Evolutionary conservation across 30 jellyfish, hydroid and myxozoan species (phyloP).

Genomic region (Aurelia aurita): DNA sequence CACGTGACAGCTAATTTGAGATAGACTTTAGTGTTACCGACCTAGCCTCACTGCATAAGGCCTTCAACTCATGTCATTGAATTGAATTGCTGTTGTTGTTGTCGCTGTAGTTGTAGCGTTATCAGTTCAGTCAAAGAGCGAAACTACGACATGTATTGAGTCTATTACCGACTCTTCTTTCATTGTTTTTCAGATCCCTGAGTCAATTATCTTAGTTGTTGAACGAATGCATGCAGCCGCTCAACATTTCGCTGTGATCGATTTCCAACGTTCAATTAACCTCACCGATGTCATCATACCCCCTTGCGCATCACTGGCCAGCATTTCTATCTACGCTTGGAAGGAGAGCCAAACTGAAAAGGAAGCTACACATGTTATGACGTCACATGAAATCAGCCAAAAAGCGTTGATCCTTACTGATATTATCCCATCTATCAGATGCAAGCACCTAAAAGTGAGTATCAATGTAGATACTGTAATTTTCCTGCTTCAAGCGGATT

Average conservation of each 20-base stretch:
- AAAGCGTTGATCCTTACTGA: slow-evolving; percentile 79
- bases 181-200: slow-evolving; percentile 54
- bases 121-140: no score
- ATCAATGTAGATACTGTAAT: neutral
- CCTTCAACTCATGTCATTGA: no score
- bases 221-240: slow-evolving; percentile 94
- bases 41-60: no score
- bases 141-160: no score
- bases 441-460: slow-evolving; percentile 77
- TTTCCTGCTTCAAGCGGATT: no score
- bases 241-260: slow-evolving; percentile 82
- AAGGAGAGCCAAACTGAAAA: slow-evolving; percentile 64
- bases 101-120: no score
- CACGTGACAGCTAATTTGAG: no score
- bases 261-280: slow-evolving; percentile 66
- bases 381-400: slow-evolving; percentile 63
- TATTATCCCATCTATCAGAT: slow-evolving; percentile 57
- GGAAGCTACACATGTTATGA: slow-evolving; percentile 75
- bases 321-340: slow-evolving; percentile 79
- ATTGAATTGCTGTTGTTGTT: no score
- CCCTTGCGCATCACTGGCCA: slow-evolving; percentile 75
- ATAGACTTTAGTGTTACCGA: neutral
- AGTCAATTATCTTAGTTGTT: slow-evolving; percentile 78
- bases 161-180: neutral
- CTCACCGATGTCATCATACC: slow-evolving; percentile 89